Percentiles rank a stretch among this genome's conserved stretches.
Conservation (phyloP, 2,113 vertebrate species). For the Bucco capensis region DNA sequence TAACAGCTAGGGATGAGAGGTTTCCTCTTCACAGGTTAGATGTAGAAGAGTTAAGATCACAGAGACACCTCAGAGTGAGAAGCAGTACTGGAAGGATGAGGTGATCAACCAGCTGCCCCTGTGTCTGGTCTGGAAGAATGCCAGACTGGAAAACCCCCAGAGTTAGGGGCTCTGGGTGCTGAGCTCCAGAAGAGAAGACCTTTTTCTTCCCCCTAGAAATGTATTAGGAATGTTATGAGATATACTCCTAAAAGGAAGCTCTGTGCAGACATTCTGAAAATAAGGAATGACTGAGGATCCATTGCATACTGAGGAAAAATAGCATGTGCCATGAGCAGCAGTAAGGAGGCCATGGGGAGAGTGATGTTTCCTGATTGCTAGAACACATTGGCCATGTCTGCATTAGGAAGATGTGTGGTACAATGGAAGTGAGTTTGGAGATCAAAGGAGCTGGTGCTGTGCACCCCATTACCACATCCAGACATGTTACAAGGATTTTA, state of each 20-base stretch:
- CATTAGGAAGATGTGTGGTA: not conserved
- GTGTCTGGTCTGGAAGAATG: not conserved
- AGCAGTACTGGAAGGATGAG: not conserved
- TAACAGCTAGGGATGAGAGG: not conserved
- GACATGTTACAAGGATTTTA: not conserved
- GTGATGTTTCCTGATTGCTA: not conserved
- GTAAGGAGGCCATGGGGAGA: not conserved
- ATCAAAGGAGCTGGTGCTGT: not conserved
- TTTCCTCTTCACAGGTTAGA: not conserved
- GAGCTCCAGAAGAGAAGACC: not conserved
- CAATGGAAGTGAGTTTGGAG: not conserved
- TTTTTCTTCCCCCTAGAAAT: not conserved
- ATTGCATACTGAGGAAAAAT: not conserved
- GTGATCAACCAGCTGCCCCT: not conserved
- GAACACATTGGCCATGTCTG: not conserved
- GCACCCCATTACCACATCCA: not conserved
- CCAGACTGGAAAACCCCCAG: accelerated
- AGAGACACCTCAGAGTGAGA: not conserved
- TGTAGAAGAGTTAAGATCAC: not conserved
- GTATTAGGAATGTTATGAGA: not conserved
- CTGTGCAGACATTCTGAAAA: not conserved
- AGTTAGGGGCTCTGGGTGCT: not conserved
- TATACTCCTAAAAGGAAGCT: not conserved
- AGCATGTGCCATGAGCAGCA: not conserved
- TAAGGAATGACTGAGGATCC: not conserved